Conservation (phyloP, 2,797 vertebrate species). For the Acanthiza pusilla region DNA sequence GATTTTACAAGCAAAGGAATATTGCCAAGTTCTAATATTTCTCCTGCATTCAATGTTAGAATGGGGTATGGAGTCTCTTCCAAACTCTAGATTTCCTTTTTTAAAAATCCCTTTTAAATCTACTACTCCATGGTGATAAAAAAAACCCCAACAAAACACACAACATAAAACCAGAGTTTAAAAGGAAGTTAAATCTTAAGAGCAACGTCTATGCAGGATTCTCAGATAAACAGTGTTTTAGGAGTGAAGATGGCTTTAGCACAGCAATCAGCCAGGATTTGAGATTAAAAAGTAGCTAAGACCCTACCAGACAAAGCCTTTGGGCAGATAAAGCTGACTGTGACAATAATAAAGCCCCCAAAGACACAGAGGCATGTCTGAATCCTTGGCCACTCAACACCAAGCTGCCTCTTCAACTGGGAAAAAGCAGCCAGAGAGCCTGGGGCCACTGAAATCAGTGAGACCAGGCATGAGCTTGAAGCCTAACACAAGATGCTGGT, state of each 20-base stretch:
- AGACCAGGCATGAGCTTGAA: background rate
- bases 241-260: constrained; percentile 1
- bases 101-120: background rate
- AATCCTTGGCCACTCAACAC: background rate
- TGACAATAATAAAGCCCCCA: background rate
- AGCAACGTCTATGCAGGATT: background rate
- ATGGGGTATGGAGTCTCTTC: background rate
- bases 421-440: background rate
- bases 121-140: background rate
- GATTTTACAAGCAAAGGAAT: constrained; percentile 53
- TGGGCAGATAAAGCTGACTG: background rate
- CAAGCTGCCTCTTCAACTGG: background rate
- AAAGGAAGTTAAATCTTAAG: constrained; percentile 3
- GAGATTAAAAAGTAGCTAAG: constrained; percentile 38
- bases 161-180: background rate
- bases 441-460: background rate
- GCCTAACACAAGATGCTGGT: fast-evolving
- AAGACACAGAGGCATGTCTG: background rate
- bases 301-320: constrained; percentile 18
- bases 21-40: constrained; percentile 52
- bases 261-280: constrained; percentile 5
- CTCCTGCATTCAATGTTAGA: background rate
- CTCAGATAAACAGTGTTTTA: background rate
- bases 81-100: constrained; percentile 11
- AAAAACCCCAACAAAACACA: background rate